A percentile compares a stretch with the other conserved stretches of the same genome.
Evolutionary conservation across 2,888 invertebrate species (phyloP).

Genomic region (Hymenopus coronatus): DNA sequence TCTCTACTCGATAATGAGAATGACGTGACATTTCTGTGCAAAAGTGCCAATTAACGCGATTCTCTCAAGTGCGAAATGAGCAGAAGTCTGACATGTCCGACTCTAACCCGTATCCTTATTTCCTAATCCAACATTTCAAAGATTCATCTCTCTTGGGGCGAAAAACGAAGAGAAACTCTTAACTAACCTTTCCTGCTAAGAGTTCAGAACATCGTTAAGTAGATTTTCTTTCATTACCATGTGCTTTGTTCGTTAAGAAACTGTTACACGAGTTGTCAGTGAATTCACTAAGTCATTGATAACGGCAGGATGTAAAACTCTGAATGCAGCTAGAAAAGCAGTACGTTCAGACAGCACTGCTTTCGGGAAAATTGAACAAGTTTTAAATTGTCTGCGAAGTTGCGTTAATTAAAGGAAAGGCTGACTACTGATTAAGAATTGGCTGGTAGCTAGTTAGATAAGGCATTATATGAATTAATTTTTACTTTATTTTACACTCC

Average conservation of each 20-base stretch:
- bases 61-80: neutral
- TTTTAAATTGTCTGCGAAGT: too few relatives aligned
- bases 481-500: too few relatives aligned
- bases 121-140: neutral
- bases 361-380: too few relatives aligned
- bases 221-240: neutral
- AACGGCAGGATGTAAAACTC: neutral
- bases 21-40: neutral
- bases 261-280: neutral
- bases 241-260: neutral
- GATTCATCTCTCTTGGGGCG: neutral
- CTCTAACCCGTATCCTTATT: neutral
- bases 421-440: too few relatives aligned
- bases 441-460: too few relatives aligned
- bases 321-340: too few relatives aligned
- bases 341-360: too few relatives aligned
- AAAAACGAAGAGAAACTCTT: neutral
- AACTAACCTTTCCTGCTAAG: neutral
- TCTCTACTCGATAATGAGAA: neutral
- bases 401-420: too few relatives aligned
- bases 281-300: neutral
- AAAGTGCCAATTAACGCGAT: neutral
- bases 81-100: neutral
- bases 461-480: too few relatives aligned
- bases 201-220: neutral